Percentiles rank a stretch among this genome's conserved stretches.
Conservation (phyloP, 2,113 vertebrate genomes). For the Aplodontia rufa region DNA sequence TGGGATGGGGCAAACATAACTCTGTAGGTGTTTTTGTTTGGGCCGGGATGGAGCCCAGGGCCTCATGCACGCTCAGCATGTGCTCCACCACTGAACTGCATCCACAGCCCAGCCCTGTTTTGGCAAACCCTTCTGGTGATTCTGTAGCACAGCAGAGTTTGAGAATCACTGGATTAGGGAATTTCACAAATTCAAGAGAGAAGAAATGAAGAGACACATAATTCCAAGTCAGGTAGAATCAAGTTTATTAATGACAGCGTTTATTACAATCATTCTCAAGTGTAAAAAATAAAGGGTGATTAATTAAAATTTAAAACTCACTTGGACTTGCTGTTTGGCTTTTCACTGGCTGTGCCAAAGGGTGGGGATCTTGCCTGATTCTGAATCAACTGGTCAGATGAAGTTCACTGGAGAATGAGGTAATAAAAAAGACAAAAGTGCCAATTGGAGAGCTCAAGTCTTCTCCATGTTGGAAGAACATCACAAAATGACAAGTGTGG, state of each 20-base stretch:
- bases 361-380: conserved; percentile 72
- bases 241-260: conserved; percentile 84
- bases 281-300: conserved; percentile 75
- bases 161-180: background rate
- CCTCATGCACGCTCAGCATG: background rate
- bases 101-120: background rate
- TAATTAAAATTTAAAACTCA: conserved; percentile 63
- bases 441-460: conserved; percentile 32
- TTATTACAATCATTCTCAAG: conserved; percentile 80
- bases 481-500: background rate
- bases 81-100: too few relatives aligned
- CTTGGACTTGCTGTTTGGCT: conserved; percentile 73
- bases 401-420: conserved; percentile 79
- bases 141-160: background rate
- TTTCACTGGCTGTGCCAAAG: conserved; percentile 72
- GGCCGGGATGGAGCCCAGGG: background rate
- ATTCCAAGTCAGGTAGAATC: conserved; percentile 78
- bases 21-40: background rate
- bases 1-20: background rate
- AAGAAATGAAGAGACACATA: conserved; percentile 72
- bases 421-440: conserved; percentile 65
- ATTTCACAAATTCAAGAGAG: background rate
- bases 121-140: too few relatives aligned
- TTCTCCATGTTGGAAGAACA: background rate
- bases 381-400: conserved; percentile 63